These are phyloP conservation scores for Oenanthe melanoleuca DNA, from an alignment of 2,113 vertebrate genomes.

Conservation along the genomic window DNA sequence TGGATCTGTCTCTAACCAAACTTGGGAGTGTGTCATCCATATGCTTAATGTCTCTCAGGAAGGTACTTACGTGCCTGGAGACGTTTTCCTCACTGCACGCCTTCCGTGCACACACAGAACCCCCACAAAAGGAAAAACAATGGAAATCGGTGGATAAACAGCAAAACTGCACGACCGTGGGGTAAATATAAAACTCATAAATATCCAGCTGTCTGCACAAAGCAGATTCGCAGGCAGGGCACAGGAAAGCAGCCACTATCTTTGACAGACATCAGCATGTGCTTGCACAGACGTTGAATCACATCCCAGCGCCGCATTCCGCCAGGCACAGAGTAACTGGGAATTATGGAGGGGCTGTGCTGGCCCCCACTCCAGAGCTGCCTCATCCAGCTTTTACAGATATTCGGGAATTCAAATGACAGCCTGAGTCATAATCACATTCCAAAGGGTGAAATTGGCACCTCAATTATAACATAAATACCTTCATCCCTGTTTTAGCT, in stretches of 20 bases:
- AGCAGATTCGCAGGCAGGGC: neutral
- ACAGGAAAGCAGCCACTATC: neutral
- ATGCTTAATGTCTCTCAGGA: conserved; percentile 1
- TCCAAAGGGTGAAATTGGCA: neutral
- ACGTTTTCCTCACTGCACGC: neutral
- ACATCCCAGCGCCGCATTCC: neutral
- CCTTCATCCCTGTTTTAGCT: neutral
- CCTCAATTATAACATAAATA: neutral
- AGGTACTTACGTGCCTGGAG: neutral
- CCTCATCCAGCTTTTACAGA: neutral
- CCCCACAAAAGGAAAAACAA: neutral
- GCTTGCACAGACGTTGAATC: conserved; percentile 11
- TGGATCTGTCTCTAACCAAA: conserved; percentile 31
- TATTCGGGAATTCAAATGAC: neutral
- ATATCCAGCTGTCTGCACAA: conserved; percentile 82
- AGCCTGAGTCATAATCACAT: neutral
- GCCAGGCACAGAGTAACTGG: neutral
- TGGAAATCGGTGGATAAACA: neutral
- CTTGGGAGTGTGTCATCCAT: conserved; percentile 35
- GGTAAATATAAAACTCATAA: conserved; percentile 75
- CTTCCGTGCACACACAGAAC: rapidly evolving
- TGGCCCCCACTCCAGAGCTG: rapidly evolving
- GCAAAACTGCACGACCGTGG: neutral
- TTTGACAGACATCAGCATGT: conserved; percentile 78
- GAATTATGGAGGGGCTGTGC: neutral